Base-by-base conservation (phyloP, 1,140 invertebrate genomes). In the Polypedilum vanderplanki region DNA sequence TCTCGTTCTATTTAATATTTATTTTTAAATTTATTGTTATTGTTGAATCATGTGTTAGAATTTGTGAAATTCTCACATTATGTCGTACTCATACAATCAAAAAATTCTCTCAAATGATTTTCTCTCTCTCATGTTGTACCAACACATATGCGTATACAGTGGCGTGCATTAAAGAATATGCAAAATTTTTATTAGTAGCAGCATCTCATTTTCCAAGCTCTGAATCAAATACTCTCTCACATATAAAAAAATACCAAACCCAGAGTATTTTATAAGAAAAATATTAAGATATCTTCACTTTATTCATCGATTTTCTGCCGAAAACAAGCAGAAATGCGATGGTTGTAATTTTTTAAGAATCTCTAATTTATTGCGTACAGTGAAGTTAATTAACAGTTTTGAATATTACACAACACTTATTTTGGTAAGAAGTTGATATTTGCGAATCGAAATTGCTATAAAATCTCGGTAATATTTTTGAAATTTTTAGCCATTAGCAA, bases 271-370 rank as follows among this genome's bases (percentile, higher is more conserved):
- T 70, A 18, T 20, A 20, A 20, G 17, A 20, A 70, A 22, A 70
- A 20, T 18, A 70, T 20, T 20, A 70, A 70, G 20, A 70, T 70
- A 18, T 20, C 17, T 70, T 70, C 20, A 70, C 17, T 70, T 70
- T 70, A 20, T 18, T 70, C 65, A 70, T 70, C 65, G 65, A 70
- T 70, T 70, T 70, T 70, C 20, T 70, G 65, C 20, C 65, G 17
- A 70, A 70, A 70, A 18, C 65, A 70, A 22, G 17, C 65, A 70
- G 20, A 70, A 15, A 70, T 70, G 17, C 65, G 65, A 70, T 20
- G 17, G 5, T 70, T 70, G 18, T 18, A 22, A 70, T 9, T 22
- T 15, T 17, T 57, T 3, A 57, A 70, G 65, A 70, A 20, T 57
- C 46, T 57, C 46, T 57, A n/a, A 57, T 4, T 57, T 57, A n/a